Base-by-base conservation (phyloP, 2,888 invertebrate species). In the Mystacides longicornis region DNA sequence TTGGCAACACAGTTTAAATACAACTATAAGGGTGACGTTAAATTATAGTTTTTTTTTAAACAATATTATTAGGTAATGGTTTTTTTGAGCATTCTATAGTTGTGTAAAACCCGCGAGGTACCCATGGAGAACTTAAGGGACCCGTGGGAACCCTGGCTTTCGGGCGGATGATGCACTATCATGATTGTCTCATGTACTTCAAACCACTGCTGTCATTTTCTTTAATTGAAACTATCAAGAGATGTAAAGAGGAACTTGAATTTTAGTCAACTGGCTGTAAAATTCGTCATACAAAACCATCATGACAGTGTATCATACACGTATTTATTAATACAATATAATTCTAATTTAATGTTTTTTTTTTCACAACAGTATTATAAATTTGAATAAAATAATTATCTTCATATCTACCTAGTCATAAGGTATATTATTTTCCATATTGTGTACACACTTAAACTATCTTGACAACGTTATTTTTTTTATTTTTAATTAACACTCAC, bases 381-480 rank as follows among this genome's bases (percentile, higher is more conserved):
- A 58, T 60, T 60, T 53, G 53, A 52, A 58, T 58, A 60, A 49
- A 51, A 53, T 53, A 49, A 54, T 57, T 54, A 42, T 58, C 59
- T 54, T 60, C 56, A 50, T 58, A 57, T 55, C 61, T 61, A 61
- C 55, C 61, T 61, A 61, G 57, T 61, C 61, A 61, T 61, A 61
- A 61, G 61, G 58, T 52, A 59, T 45, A 54, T 54, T 21, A 27
- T 5, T 27, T 27, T 7, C 5, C 11, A 27, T 27, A 27, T 7
- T 27, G 27, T 27, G 27, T 27, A 27, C 11, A 27, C 11, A 11
- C 11, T 5, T 27, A 7, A 27, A 7, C 7, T 27, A 27, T 27
- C 11, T 7, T 5, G 27, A 37, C 16, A n/a, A 14, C 16, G 14
- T 3, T 37, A 37, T 3, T 37, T n/a, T 37, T 37, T n/a, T 14